Conservation (phyloP, 2,888 invertebrate species). For the Luperina nickerlii region DNA sequence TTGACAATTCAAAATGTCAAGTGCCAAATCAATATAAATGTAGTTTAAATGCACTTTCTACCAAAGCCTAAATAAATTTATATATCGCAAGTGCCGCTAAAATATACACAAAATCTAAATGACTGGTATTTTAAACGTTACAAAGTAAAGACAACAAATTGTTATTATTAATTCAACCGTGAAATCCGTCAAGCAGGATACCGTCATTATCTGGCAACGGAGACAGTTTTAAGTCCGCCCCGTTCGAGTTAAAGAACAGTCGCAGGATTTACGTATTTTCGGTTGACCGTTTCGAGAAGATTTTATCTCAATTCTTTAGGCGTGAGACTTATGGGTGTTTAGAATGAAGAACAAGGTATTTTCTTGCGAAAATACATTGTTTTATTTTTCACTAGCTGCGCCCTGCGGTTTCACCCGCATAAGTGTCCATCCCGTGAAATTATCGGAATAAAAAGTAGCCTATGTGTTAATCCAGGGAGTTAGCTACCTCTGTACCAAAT, state of each 20-base stretch:
- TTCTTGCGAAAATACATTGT: background rate
- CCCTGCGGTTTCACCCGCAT: no score
- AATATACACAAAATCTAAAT: background rate
- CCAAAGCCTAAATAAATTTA: no score
- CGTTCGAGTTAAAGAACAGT: constrained; percentile 69
- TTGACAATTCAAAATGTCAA: no score
- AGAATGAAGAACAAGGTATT: background rate
- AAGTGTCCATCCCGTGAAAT: no score
- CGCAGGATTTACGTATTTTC: constrained; percentile 74
- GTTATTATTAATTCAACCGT: constrained; percentile 51
- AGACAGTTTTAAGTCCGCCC: constrained; percentile 64
- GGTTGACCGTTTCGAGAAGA: constrained; percentile 70
- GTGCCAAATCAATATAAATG: no score
- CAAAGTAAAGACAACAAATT: constrained; percentile 27
- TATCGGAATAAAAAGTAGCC: no score
- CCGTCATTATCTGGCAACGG: constrained; percentile 58
- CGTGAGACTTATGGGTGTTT: constrained; percentile 14
- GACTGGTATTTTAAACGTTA: background rate
- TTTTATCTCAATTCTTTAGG: constrained; percentile 70
- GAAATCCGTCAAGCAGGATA: constrained; percentile 56
- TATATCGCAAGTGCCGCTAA: background rate
- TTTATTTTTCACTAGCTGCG: no score
- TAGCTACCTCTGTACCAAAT: no score
- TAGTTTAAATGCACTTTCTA: background rate
- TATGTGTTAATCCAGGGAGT: no score